Evolutionary conservation across 2,113 vertebrate species (phyloP).

Genomic region (Melanotaenia duboulayi): DNA sequence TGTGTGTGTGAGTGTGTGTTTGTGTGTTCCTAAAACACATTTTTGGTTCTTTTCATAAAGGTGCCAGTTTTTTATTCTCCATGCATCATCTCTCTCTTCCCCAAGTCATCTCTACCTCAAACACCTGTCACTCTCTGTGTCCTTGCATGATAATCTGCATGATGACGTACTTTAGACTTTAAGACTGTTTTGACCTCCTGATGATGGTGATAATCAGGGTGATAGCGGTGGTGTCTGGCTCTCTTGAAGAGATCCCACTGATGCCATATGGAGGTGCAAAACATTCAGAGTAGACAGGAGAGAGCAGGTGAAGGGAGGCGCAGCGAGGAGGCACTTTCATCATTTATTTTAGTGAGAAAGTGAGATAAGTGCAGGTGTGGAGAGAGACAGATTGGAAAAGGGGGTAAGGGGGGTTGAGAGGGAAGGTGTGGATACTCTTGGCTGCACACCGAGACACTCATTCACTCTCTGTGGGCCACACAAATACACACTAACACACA

Average conservation of each 20-base stretch:
- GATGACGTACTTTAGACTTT: constrained; percentile 43
- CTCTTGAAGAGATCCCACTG: constrained; percentile 33
- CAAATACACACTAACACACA: constrained; percentile 43
- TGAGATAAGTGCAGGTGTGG: constrained; percentile 47
- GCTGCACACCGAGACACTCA: constrained; percentile 58
- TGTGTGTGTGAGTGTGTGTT: constrained; percentile 40
- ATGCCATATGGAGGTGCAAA: constrained; percentile 23
- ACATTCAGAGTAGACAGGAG: constrained; percentile 13
- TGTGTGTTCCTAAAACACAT: constrained; percentile 52
- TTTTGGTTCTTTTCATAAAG: constrained; percentile 52
- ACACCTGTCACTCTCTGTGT: constrained; percentile 35
- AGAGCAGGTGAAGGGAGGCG: constrained; percentile 29
- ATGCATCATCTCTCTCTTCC: constrained; percentile 13
- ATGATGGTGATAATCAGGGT: constrained; percentile 47
- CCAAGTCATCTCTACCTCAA: constrained; percentile 50
- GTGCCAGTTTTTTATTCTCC: constrained; percentile 45
- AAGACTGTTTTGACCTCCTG: constrained; percentile 51
- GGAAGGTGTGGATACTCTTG: constrained; percentile 36
- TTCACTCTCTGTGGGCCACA: constrained; percentile 62
- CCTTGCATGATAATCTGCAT: constrained; percentile 43
- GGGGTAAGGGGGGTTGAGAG: constrained; percentile 14
- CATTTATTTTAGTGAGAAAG: constrained; percentile 45
- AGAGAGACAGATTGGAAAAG: constrained; percentile 28
- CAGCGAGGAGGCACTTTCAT: constrained; percentile 39
- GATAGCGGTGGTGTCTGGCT: constrained; percentile 42